Evolutionary conservation across 2,888 invertebrate genomes (phyloP).

Genomic region (Phortica okadai): DNA sequence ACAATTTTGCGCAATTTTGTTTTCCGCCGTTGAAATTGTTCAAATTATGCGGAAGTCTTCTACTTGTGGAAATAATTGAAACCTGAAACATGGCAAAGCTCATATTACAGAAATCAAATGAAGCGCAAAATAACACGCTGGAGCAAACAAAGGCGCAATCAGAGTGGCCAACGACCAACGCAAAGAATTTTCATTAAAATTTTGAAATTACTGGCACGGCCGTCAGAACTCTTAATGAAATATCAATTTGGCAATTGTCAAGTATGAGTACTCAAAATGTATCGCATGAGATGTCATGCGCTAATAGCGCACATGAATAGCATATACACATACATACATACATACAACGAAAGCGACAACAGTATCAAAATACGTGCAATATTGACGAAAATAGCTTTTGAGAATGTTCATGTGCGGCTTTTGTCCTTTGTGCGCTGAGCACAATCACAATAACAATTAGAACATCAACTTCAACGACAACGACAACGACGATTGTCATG

Average conservation of each 20-base stretch:
- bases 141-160: neutral
- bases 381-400: constrained; percentile 30
- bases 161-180: neutral
- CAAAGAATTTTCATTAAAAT: constrained; percentile 16
- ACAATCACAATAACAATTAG: neutral
- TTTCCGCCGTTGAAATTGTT: neutral
- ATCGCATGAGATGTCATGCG: too few relatives aligned
- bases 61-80: neutral
- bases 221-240: neutral
- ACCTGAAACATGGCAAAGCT: neutral
- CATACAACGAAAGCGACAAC: neutral
- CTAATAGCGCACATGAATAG: neutral
- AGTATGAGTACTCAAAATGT: neutral
- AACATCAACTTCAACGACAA: neutral
- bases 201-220: neutral
- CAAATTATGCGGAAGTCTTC: neutral
- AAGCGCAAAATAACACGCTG: constrained; percentile 3
- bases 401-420: neutral
- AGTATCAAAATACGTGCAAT: constrained; percentile 16
- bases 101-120: constrained; percentile 20
- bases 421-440: constrained; percentile 7
- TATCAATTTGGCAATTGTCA: neutral
- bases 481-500: neutral
- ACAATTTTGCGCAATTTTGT: neutral
- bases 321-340: neutral